phyloP scores from a whole-genome alignment of 2,888 invertebrate species.

The Synanthedon formicaeformis region DNA sequence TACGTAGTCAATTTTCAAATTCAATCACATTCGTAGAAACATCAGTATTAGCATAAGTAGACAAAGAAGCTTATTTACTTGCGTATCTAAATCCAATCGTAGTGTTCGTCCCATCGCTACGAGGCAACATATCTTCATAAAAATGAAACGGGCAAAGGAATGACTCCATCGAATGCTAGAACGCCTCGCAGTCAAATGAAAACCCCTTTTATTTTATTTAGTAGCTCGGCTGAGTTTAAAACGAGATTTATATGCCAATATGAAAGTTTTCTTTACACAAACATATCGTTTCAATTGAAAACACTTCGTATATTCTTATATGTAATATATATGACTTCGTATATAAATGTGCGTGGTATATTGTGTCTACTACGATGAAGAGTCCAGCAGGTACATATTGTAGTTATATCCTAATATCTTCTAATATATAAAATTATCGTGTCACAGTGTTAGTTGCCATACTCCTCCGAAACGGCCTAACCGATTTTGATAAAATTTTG shows the following conservation, averaged over 20 bases:
- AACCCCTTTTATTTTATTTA: constrained; percentile 56
- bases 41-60: constrained; percentile 11
- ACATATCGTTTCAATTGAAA: not conserved
- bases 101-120: constrained; percentile 21
- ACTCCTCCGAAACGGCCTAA: too few species aligned
- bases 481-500: too few species aligned
- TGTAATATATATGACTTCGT: too few species aligned
- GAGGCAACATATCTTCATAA: constrained; percentile 55
- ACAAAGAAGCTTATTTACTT: constrained; percentile 31
- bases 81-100: constrained; percentile 19
- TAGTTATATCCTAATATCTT: too few species aligned
- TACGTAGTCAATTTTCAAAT: constrained; percentile 11
- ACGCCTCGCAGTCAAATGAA: constrained; percentile 27
- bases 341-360: too few species aligned
- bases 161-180: constrained; percentile 32
- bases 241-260: constrained; percentile 54
- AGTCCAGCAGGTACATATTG: too few species aligned
- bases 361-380: too few species aligned
- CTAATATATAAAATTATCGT: too few species aligned
- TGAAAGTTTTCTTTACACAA: constrained; percentile 9
- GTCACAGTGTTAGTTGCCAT: too few species aligned
- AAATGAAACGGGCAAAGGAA: constrained; percentile 43
- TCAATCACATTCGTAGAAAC: constrained; percentile 13
- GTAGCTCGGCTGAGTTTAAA: constrained; percentile 48
- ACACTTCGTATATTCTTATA: too few species aligned